phyloP scores from a whole-genome alignment of 2,888 invertebrate genomes.

The Pachycephus smyrnensis region DNA sequence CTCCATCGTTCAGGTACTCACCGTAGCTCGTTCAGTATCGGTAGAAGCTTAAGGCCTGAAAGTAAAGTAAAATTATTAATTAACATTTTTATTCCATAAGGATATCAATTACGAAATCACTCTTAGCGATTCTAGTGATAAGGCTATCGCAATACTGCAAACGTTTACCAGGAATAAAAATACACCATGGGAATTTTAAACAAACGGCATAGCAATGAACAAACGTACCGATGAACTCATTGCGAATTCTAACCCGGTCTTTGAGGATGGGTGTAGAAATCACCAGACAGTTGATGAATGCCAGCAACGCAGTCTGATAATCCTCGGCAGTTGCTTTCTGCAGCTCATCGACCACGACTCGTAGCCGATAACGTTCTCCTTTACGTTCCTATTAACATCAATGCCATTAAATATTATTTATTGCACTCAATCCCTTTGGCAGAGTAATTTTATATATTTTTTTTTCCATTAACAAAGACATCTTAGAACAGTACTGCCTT shows the following conservation, averaged over 20 bases:
- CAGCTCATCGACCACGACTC: conserved; percentile 89
- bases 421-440: neutral
- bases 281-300: conserved; percentile 96
- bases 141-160: neutral
- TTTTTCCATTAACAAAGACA: neutral
- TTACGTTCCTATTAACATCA: conserved; percentile 77
- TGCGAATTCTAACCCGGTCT: conserved; percentile 88
- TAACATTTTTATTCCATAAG: neutral
- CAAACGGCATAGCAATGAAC: conserved; percentile 16
- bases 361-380: conserved; percentile 89
- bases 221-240: conserved; percentile 92
- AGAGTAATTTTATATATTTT: neutral
- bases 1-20: conserved; percentile 67
- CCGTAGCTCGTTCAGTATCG: conserved; percentile 87
- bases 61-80: conserved; percentile 43
- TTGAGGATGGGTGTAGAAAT: conserved; percentile 89
- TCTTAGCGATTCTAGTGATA: neutral
- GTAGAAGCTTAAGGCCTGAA: conserved; percentile 89
- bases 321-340: conserved; percentile 83
- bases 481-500: neutral
- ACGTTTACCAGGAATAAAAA: neutral
- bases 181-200: neutral
- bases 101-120: too few species aligned
- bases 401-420: conserved; percentile 1
- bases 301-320: conserved; percentile 92